phyloP scores from a whole-genome alignment of 2,113 vertebrate species.

The Athene cunicularia region DNA sequence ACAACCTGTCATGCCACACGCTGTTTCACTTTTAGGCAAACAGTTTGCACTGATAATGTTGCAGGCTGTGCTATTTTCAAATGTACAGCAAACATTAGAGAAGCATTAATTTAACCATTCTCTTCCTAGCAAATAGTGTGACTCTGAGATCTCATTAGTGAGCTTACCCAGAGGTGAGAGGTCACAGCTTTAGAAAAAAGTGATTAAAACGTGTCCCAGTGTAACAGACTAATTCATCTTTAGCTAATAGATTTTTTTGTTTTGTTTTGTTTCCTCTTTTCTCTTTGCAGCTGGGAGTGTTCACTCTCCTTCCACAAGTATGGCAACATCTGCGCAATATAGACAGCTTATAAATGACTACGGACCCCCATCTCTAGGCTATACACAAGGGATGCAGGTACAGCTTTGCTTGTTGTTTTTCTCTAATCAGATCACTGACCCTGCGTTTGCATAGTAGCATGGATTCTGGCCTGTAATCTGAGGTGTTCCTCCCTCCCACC shows the following conservation, averaged over 20 bases:
- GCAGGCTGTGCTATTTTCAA: conserved; percentile 3
- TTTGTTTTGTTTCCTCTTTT: neutral
- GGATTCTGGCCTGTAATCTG: conserved; percentile 21
- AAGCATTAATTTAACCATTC: neutral
- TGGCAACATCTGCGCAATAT: conserved; percentile 90
- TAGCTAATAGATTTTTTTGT: neutral
- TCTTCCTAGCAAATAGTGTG: neutral
- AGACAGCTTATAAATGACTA: conserved; percentile 95
- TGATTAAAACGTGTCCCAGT: neutral
- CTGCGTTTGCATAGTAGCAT: neutral
- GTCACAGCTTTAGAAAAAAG: neutral
- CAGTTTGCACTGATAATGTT: conserved; percentile 34
- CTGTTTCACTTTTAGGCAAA: conserved; percentile 22
- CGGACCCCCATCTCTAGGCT: conserved; percentile 94
- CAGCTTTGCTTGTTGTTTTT: neutral
- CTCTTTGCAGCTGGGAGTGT: conserved; percentile 82
- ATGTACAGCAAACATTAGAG: neutral
- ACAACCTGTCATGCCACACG: conserved; percentile 33
- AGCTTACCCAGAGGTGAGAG: neutral
- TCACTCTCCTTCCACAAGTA: conserved; percentile 89
- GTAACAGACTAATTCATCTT: conserved; percentile 13
- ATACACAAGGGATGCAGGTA: conserved; percentile 85
- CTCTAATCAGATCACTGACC: neutral
- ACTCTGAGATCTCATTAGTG: neutral
- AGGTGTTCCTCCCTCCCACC: conserved; percentile 57